Evolutionary conservation across 2,888 invertebrate species (phyloP).

Genomic region (Mystacides longicornis): DNA sequence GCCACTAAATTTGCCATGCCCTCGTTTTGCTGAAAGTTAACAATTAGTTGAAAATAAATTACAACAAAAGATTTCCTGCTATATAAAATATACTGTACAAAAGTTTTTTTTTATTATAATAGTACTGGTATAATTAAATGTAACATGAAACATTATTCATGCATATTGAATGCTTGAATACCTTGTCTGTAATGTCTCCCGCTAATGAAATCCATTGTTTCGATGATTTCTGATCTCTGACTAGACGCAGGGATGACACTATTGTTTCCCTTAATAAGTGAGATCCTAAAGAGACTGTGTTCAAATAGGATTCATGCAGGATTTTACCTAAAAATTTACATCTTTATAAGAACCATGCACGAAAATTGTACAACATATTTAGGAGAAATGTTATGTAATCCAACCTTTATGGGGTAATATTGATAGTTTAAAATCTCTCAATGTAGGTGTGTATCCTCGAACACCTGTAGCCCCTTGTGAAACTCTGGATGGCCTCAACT

Average conservation of each 20-base stretch:
- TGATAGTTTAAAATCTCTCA: slow-evolving; percentile 66
- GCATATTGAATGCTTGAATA: too few relatives aligned
- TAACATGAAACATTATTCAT: too few relatives aligned
- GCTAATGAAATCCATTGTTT: slow-evolving; percentile 52
- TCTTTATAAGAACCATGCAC: not conserved
- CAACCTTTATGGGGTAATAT: slow-evolving; percentile 36
- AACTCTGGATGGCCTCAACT: slow-evolving; percentile 39
- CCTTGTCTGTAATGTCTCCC: slow-evolving; percentile 39
- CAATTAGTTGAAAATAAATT: not conserved
- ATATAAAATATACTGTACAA: too few relatives aligned
- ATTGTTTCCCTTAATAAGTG: slow-evolving; percentile 70
- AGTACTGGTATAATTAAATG: not conserved
- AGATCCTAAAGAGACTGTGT: slow-evolving; percentile 62
- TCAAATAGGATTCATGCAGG: slow-evolving; percentile 65
- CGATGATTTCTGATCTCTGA: slow-evolving; percentile 45
- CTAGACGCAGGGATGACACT: slow-evolving; percentile 58
- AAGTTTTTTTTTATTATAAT: too few relatives aligned
- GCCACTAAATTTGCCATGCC: slow-evolving; percentile 9
- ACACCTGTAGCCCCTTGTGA: slow-evolving; percentile 52
- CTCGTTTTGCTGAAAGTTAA: not conserved
- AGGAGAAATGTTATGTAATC: not conserved
- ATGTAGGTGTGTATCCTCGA: slow-evolving; percentile 67
- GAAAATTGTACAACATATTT: not conserved
- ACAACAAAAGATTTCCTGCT: too few relatives aligned
- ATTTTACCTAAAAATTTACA: slow-evolving; percentile 44